Evolutionary conservation across 2,113 vertebrate species (phyloP).

Genomic region (Atlantisia rogersi): DNA sequence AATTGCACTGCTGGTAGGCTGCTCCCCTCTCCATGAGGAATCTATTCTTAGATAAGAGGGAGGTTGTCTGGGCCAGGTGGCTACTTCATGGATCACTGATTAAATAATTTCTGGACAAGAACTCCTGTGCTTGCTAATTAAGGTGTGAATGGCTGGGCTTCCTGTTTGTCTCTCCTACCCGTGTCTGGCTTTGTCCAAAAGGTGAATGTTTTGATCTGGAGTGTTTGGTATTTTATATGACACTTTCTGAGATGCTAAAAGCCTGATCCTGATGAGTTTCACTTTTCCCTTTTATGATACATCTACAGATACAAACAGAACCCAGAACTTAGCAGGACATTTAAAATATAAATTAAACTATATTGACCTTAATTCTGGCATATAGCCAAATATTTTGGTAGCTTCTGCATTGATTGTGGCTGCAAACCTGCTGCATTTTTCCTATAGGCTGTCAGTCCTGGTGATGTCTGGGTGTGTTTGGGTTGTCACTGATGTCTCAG

Average conservation of each 20-base stretch:
- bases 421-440: not conserved
- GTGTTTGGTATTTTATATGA: not conserved
- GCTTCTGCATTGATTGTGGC: not conserved
- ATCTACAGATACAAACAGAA: not conserved
- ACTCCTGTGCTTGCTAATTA: conserved; percentile 34
- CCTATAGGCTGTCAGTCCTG: not conserved
- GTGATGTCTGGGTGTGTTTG: not conserved
- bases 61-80: conserved; percentile 24
- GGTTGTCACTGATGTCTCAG: not conserved
- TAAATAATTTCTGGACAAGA: conserved; percentile 32
- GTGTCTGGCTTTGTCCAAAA: not conserved
- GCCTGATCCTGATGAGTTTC: not conserved
- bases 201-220: not conserved
- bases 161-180: not conserved
- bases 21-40: not conserved
- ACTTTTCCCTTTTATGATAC: not conserved
- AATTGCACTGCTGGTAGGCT: not conserved
- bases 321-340: not conserved
- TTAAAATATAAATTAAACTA: not conserved
- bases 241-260: not conserved
- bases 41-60: not conserved
- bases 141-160: not conserved
- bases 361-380: not conserved
- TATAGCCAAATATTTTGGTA: not conserved
- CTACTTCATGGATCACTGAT: conserved; percentile 52